These are phyloP conservation scores for Podotricha telesiphe DNA, from an alignment of 2,888 invertebrate genomes.

Conservation along the genomic window DNA sequence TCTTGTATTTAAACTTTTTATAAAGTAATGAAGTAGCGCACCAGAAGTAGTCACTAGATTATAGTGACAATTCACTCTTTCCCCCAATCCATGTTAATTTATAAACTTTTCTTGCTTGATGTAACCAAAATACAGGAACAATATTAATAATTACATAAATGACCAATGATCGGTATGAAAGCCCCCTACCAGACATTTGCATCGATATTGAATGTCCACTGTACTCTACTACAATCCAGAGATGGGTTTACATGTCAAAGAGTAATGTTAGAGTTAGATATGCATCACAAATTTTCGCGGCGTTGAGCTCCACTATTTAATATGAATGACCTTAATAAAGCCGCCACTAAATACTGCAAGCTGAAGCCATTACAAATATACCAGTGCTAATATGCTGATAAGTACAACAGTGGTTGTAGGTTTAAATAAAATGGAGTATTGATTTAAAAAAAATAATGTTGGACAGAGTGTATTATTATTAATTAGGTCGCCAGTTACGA, in stretches of 20 bases:
- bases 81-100: not conserved
- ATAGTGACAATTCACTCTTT: not conserved
- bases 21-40: too few relatives aligned
- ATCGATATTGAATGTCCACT: constrained; percentile 81
- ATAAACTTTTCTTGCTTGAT: not conserved
- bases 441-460: too few relatives aligned
- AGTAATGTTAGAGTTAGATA: constrained; percentile 41
- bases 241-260: constrained; percentile 71
- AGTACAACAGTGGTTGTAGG: too few relatives aligned
- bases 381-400: too few relatives aligned
- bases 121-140: not conserved
- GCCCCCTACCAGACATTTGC: constrained; percentile 69
- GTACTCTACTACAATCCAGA: constrained; percentile 67
- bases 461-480: too few relatives aligned
- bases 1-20: too few relatives aligned
- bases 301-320: not conserved
- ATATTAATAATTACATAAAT: constrained; percentile 45
- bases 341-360: too few relatives aligned
- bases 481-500: too few relatives aligned
- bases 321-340: not conserved
- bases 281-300: not conserved
- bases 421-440: too few relatives aligned
- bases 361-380: too few relatives aligned
- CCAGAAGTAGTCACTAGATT: too few relatives aligned
- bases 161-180: constrained; percentile 41